Conservation (phyloP, 2,113 vertebrate genomes). For the Vimba vimba region DNA sequence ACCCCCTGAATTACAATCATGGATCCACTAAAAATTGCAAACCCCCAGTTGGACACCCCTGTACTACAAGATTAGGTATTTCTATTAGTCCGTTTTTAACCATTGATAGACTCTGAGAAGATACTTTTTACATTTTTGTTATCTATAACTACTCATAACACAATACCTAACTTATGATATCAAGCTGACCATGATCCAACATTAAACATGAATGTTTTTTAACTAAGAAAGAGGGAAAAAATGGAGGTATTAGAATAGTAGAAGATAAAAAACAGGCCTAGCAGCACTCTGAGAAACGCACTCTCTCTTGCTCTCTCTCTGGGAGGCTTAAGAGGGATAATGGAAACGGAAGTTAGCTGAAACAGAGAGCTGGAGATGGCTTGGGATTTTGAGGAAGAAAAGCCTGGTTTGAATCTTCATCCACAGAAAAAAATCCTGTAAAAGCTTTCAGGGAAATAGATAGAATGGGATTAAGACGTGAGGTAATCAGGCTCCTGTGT, state of each 20-base stretch:
- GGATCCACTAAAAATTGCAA: neutral
- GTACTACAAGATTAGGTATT: neutral
- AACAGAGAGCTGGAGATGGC: slow-evolving; percentile 28
- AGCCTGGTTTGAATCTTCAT: slow-evolving; percentile 29
- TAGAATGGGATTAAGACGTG: neutral
- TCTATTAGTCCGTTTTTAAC: neutral
- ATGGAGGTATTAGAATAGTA: neutral
- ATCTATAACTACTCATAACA: neutral
- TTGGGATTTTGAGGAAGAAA: slow-evolving; percentile 30
- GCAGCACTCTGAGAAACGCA: slow-evolving; percentile 3
- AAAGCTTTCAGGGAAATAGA: slow-evolving; percentile 31
- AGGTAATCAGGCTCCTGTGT: neutral
- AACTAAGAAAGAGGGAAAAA: neutral
- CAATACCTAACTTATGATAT: neutral
- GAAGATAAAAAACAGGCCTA: neutral
- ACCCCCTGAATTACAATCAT: neutral
- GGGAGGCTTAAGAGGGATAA: slow-evolving; percentile 36
- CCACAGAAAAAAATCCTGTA: slow-evolving; percentile 4
- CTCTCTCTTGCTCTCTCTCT: slow-evolving; percentile 1
- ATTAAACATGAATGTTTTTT: neutral
- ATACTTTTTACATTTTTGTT: neutral
- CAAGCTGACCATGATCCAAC: neutral
- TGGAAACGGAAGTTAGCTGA: slow-evolving; percentile 18
- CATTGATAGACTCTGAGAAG: neutral
- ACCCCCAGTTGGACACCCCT: too few species aligned